Evolutionary conservation across 2,113 vertebrate genomes (phyloP), one percentile per base, ranked within the genome.

Genomic region (Mus pahari): DNA sequence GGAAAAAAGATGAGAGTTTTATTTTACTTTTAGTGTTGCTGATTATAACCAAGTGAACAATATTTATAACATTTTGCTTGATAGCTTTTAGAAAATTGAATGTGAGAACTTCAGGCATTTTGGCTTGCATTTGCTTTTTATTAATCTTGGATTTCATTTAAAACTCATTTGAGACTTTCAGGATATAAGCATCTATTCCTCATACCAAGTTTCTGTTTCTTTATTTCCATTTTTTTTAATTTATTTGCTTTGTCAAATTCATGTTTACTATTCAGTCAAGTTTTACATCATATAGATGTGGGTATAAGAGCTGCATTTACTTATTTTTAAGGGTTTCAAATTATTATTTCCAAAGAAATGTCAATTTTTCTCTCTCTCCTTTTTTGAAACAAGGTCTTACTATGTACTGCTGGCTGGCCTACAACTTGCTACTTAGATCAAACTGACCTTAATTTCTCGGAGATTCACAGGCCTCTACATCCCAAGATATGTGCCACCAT

Each of bases 61-160:
- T 92, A 89, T 45, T 20, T 94, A 50, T 94, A 66, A 82, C 11
- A 91, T 91, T 96, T 97, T 96, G 83, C 77, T 94, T 70, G 26
- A 60, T 84, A 82, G 26, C 53, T 90, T 82, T 95, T 96, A 79
- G 31, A 83, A 60, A 53, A 91, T 73, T 64, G 17, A 96, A 92
- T 93, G 2, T 84, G 42, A 94, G 42, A 92, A 87, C 33, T 73
- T 82, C 89, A 68, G 1, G 2, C 14, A 79, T 68, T 94, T 82
- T 31, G 26, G 11, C 3, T 78, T 74, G 19, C 33, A 3, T 73
- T 90, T 75, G 48, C 13, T 68, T 81, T 81, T 55, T 84, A 77
- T 11, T 91, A 86, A 83, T 50, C 2, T n/a, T 75, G 17, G n/a
- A 78, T 77, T 92, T 93, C 36, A 60, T 83, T 53, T n/a, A 73